Evolutionary conservation across 2,888 invertebrate species (phyloP).

Genomic region (Liodrosophila aerea): DNA sequence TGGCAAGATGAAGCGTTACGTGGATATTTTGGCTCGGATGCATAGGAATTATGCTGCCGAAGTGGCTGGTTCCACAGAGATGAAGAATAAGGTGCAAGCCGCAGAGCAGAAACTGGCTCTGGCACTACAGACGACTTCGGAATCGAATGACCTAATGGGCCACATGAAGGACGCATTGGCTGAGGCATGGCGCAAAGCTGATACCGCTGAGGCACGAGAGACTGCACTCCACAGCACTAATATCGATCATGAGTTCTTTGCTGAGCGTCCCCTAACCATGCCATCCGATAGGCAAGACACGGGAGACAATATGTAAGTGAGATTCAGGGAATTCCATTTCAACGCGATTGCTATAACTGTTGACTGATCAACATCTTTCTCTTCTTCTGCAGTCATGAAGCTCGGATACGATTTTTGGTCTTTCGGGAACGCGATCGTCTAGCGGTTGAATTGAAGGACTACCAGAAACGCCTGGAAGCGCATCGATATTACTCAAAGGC

Average conservation of each 20-base stretch:
- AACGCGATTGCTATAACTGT: no score
- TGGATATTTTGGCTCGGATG: conserved; percentile 68
- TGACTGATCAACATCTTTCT: no score
- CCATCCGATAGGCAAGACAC: no score
- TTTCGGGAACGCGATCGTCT: conserved; percentile 80
- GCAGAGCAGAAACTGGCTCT: conserved; percentile 72
- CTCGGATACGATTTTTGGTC: conserved; percentile 21
- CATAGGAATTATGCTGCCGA: conserved; percentile 66
- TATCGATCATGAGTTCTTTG: background rate
- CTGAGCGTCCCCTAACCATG: no score
- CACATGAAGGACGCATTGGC: conserved; percentile 57
- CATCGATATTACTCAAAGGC: conserved; percentile 75
- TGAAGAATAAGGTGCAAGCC: conserved; percentile 50
- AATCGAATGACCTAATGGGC: conserved; percentile 68
- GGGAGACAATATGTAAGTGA: background rate
- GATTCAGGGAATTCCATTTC: no score
- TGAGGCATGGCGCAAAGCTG: conserved; percentile 54
- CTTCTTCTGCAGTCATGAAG: conserved; percentile 14
- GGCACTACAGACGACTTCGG: conserved; percentile 71
- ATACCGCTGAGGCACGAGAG: conserved; percentile 34
- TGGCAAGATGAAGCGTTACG: conserved; percentile 66
- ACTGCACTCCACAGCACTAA: background rate
- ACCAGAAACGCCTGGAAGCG: conserved; percentile 74
- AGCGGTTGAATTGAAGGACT: conserved; percentile 74
- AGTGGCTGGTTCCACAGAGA: conserved; percentile 39